Evolutionary conservation across 2,888 invertebrate genomes (phyloP).

Genomic region (Dicyrtomina minuta): DNA sequence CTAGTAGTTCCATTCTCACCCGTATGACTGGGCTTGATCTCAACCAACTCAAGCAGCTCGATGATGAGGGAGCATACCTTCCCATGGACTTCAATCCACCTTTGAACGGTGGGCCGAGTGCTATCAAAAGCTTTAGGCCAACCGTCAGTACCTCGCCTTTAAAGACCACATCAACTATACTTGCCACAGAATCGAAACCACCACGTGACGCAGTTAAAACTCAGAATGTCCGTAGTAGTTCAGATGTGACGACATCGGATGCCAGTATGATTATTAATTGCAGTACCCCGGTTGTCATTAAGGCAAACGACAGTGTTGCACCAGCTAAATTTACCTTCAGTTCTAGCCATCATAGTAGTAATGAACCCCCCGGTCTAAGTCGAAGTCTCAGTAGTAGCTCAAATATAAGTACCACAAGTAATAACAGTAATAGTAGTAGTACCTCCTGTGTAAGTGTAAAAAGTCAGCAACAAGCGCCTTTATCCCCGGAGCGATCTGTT

Average conservation of each 20-base stretch:
- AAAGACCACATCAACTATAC: background rate
- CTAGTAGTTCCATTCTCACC: constrained; percentile 44
- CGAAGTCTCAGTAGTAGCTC: constrained; percentile 49
- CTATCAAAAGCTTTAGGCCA: background rate
- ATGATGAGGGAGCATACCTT: constrained; percentile 50
- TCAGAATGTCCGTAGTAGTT: too few species aligned
- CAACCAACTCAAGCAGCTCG: constrained; percentile 51
- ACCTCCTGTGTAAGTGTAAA: constrained; percentile 47
- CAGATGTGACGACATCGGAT: too few species aligned
- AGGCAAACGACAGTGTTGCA: constrained; percentile 43
- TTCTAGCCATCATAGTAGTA: constrained; percentile 11
- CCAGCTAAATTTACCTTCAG: constrained; percentile 38
- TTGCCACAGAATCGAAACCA: too few species aligned
- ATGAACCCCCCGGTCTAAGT: constrained; percentile 31
- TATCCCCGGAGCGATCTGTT: constrained; percentile 25
- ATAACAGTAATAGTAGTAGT: constrained; percentile 48
- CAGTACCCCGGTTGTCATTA: constrained; percentile 40
- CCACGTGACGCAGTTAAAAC: too few species aligned
- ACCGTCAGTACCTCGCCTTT: background rate
- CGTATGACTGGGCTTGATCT: constrained; percentile 53
- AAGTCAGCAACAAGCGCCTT: constrained; percentile 23
- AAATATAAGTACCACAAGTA: constrained; percentile 48
- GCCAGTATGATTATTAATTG: background rate
- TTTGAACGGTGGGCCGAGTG: background rate
- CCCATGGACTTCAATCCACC: constrained; percentile 48